Evolutionary conservation across 2,888 invertebrate species (phyloP).

Genomic region (Antitype chi): DNA sequence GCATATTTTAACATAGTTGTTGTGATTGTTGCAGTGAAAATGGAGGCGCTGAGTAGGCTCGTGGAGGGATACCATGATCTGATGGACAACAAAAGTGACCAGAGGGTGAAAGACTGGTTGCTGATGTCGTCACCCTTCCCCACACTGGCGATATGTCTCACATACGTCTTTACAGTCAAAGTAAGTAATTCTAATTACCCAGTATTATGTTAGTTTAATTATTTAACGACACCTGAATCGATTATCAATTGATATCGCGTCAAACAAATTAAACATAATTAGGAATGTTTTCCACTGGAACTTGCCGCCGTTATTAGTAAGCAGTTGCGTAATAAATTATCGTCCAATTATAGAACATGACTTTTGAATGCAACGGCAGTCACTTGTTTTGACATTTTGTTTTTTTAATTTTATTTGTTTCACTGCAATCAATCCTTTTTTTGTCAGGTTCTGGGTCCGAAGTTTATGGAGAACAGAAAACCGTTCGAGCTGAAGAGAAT

Average conservation of each 20-base stretch:
- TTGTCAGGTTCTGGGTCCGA: constrained; percentile 93
- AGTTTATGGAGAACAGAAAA: constrained; percentile 96
- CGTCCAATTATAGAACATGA: constrained; percentile 43
- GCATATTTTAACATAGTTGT: constrained; percentile 45
- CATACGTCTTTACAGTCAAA: constrained; percentile 94
- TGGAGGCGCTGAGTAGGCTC: constrained; percentile 91
- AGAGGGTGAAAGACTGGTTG: constrained; percentile 94
- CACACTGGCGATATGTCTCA: constrained; percentile 93
- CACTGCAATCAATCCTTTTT: constrained; percentile 22
- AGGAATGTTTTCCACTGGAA: constrained; percentile 72
- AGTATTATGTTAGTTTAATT: constrained; percentile 31
- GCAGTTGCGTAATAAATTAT: constrained; percentile 56
- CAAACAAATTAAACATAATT: constrained; percentile 68
- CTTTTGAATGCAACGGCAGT: constrained; percentile 25
- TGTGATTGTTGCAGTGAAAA: constrained; percentile 87
- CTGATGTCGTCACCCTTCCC: constrained; percentile 96
- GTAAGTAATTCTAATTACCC: constrained; percentile 78
- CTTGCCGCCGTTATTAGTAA: constrained; percentile 57
- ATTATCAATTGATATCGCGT: constrained; percentile 66
- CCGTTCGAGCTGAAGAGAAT: constrained; percentile 94
- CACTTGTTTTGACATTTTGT: constrained; percentile 20
- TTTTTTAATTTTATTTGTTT: constrained; percentile 23
- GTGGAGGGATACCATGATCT: constrained; percentile 93
- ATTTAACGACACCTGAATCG: constrained; percentile 57
- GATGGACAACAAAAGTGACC: constrained; percentile 96